A percentile compares a stretch with the other conserved stretches of the same genome.
phyloP scores from a whole-genome alignment of 2,888 invertebrate species.

The Eledona agricola region DNA sequence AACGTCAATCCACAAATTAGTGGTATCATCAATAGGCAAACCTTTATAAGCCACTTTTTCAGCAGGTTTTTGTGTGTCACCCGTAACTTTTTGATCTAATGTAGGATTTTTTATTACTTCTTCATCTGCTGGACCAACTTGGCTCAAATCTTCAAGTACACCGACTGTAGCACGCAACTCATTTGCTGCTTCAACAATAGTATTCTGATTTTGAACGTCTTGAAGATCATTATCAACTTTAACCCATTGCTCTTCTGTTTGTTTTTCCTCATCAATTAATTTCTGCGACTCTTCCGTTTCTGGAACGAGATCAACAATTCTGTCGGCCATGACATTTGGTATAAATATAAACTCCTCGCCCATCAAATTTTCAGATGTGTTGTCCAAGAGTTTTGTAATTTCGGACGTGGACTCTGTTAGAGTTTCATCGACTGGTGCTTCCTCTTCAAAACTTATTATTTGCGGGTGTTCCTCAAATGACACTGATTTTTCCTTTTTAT shows the following conservation, averaged over 20 bases:
- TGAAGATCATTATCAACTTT: constrained; percentile 8
- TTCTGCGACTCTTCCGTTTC: constrained; percentile 19
- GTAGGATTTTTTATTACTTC: constrained; percentile 1
- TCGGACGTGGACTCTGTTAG: constrained; percentile 13
- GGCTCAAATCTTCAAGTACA: neutral
- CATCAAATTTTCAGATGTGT: constrained; percentile 39
- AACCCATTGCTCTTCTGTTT: constrained; percentile 12
- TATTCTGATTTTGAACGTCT: constrained; percentile 13
- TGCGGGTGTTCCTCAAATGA: constrained; percentile 56
- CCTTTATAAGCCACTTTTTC: constrained; percentile 43
- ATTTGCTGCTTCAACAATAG: constrained; percentile 41
- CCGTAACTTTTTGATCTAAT: constrained; percentile 8
- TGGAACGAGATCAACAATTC: constrained; percentile 18
- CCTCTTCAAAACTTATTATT: constrained; percentile 47
- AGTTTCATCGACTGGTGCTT: constrained; percentile 37
- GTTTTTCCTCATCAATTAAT: constrained; percentile 18
- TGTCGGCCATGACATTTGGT: constrained; percentile 36
- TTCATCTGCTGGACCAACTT: constrained; percentile 1
- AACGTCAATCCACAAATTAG: constrained; percentile 46
- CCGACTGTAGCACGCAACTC: neutral
- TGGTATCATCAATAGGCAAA: constrained; percentile 45
- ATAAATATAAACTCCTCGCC: constrained; percentile 52
- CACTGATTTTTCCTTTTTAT: constrained; percentile 55
- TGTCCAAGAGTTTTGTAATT: constrained; percentile 40
- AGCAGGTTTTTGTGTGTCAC: constrained; percentile 7